Conservation (phyloP, 2,888 invertebrate species). For the Metalampra italica region DNA sequence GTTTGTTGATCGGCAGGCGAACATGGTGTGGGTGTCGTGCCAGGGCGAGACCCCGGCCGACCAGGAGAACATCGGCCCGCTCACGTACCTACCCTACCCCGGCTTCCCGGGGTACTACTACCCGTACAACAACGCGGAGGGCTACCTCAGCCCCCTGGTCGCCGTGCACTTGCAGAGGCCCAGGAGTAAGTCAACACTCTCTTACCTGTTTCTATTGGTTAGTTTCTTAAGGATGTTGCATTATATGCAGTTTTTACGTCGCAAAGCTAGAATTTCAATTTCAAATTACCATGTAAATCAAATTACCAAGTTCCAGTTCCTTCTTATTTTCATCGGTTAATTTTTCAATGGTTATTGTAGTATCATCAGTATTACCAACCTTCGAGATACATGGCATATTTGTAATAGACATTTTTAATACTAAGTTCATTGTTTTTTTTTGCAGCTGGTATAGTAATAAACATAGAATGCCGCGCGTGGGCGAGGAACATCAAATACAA, state of each 20-base stretch:
- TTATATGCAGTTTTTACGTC: too few relatives aligned
- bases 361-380: too few relatives aligned
- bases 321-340: too few relatives aligned
- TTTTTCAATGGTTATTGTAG: too few relatives aligned
- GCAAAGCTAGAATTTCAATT: too few relatives aligned
- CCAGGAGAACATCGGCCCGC: slow-evolving; percentile 91
- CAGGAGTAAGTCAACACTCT: slow-evolving; percentile 79
- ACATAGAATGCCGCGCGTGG: slow-evolving; percentile 93
- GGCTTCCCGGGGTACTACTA: slow-evolving; percentile 94
- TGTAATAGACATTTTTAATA: too few relatives aligned
- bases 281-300: too few relatives aligned
- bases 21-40: slow-evolving; percentile 92
- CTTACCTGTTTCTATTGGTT: too few relatives aligned
- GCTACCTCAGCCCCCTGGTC: slow-evolving; percentile 92
- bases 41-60: slow-evolving; percentile 96
- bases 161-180: slow-evolving; percentile 90
- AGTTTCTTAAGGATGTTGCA: too few relatives aligned
- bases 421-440: slow-evolving; percentile 16
- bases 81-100: slow-evolving; percentile 86
- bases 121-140: slow-evolving; percentile 91
- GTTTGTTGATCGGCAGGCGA: slow-evolving; percentile 43
- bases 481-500: slow-evolving; percentile 88
- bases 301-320: too few relatives aligned
- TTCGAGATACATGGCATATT: too few relatives aligned
- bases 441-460: slow-evolving; percentile 80